Base-by-base conservation (phyloP, 2,888 invertebrate species). In the Amphimallon solstitiale region DNA sequence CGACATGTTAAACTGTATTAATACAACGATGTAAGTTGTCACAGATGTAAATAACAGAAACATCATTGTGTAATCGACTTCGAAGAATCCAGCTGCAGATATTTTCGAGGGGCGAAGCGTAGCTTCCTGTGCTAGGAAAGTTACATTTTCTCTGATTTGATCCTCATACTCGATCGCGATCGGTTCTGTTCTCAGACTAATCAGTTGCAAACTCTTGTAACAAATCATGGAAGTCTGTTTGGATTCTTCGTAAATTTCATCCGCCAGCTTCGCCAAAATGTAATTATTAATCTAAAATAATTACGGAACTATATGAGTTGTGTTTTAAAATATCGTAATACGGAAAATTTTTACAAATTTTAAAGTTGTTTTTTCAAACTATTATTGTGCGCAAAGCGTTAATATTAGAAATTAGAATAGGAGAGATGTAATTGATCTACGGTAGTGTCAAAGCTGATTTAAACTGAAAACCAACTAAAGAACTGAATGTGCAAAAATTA, bases 21-120 rank as follows among this genome's bases (percentile, higher is more conserved):
- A 23, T 6, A 66, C 66, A 6, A 66, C 66, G 4, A 66, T 46
- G 43, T 63, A 67, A 5, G 67, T 63, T 4, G 67, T 67, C 29
- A 63, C 59, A 0, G 67, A 63, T 12, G 63, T 63, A 15, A 67
- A 59, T 14, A 67, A 29, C 7, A 63, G 35, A 35, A 67, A 67
- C 12, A 67, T 49, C 67, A 67, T 67, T 2, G 67, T 67, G 35
- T 67, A 63, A 21, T 67, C 67, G n/a, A 67, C 63, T 5, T 59
- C 63, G 17, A 67, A 67, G 15, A 67, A 67, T 38, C 67, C 67
- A 12, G 67, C 67, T 12, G 67, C 67, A 0, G 67, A 63, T 46
- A 67, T 59, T 59, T 48, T 49, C 1, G 67, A 38, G 3, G 49
- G 23, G 9, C 63, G 43, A 40, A 67, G 15, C 5, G 63, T 54